Evolutionary conservation across 2,888 invertebrate species (phyloP).

Genomic region (Caenorhabditis afra): DNA sequence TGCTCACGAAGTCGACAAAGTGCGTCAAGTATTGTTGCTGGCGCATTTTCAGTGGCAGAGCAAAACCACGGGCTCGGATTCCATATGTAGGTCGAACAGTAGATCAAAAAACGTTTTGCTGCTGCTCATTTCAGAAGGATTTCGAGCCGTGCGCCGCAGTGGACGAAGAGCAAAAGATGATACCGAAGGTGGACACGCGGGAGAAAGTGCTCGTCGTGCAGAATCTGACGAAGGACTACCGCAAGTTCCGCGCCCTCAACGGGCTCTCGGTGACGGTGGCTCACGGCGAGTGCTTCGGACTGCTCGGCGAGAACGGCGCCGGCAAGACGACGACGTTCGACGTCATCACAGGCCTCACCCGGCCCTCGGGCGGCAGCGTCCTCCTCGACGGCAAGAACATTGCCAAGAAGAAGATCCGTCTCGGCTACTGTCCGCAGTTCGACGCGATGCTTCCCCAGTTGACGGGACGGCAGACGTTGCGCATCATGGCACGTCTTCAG

Average conservation of each 20-base stretch:
- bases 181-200: slow-evolving; percentile 6
- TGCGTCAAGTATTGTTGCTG: slow-evolving; percentile 5
- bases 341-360: slow-evolving; percentile 70
- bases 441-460: slow-evolving; percentile 79
- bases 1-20: slow-evolving; percentile 10
- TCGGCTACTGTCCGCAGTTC: slow-evolving; percentile 78
- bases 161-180: slow-evolving; percentile 15
- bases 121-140: slow-evolving; percentile 12
- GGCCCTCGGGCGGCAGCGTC: neutral
- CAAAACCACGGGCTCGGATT: neutral
- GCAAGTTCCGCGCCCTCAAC: slow-evolving; percentile 63
- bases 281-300: slow-evolving; percentile 75
- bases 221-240: slow-evolving; percentile 58
- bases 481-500: slow-evolving; percentile 37
- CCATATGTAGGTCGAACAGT: slow-evolving; percentile 7
- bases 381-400: neutral
- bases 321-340: slow-evolving; percentile 78
- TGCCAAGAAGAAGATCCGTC: neutral
- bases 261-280: slow-evolving; percentile 68
- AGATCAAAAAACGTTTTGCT: neutral
- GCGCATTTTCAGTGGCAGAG: neutral
- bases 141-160: slow-evolving; percentile 21
- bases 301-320: slow-evolving; percentile 73
- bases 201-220: slow-evolving; percentile 21
- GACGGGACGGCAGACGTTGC: slow-evolving; percentile 19